phyloP scores from a whole-genome alignment of 2,888 invertebrate genomes.

The Adineta ricciae region DNA sequence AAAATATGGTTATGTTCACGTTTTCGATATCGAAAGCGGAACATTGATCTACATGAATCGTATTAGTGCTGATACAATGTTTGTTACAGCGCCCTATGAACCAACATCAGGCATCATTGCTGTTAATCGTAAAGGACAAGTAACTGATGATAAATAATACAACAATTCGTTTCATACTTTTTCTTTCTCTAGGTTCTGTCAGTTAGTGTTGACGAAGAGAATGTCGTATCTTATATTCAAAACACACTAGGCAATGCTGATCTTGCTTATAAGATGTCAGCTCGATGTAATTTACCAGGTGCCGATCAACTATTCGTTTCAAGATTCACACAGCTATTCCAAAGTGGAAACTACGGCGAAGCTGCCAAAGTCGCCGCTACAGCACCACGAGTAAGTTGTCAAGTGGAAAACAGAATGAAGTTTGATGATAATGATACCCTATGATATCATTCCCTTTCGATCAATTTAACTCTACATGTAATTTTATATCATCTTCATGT shows the following conservation, averaged over 20 bases:
- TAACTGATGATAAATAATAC: constrained; percentile 37
- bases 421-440: too few species aligned
- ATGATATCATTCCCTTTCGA: too few species aligned
- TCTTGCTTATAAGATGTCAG: constrained; percentile 79
- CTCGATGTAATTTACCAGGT: constrained; percentile 82
- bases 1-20: constrained; percentile 94
- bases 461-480: too few species aligned
- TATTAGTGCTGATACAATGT: constrained; percentile 93
- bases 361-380: constrained; percentile 94
- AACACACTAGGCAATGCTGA: constrained; percentile 90
- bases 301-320: constrained; percentile 94
- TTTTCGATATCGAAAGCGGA: constrained; percentile 93
- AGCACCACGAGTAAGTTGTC: constrained; percentile 65
- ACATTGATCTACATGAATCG: constrained; percentile 97
- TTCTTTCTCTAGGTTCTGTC: constrained; percentile 60
- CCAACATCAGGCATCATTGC: constrained; percentile 89
- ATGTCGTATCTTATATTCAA: constrained; percentile 74
- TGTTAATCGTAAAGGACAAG: constrained; percentile 61
- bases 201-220: constrained; percentile 96
- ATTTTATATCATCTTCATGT: too few species aligned
- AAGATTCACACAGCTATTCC: constrained; percentile 91
- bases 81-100: constrained; percentile 91
- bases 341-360: constrained; percentile 85
- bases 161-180: neutral
- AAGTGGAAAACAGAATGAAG: neutral